Evolutionary conservation across 2,888 invertebrate genomes (phyloP).

Genomic region (Drosophila silvestris): DNA sequence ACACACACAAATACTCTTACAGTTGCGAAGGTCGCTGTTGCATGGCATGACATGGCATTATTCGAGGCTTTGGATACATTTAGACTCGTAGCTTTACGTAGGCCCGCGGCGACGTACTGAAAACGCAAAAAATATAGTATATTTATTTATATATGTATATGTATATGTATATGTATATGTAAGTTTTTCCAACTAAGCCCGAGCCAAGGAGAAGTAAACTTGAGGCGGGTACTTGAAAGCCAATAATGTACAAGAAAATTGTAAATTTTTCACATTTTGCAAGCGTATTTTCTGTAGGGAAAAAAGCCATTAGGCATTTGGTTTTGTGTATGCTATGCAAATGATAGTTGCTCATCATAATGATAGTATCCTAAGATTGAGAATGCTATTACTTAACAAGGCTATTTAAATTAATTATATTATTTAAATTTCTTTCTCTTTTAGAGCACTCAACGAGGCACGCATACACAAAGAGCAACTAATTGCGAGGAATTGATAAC

Average conservation of each 20-base stretch:
- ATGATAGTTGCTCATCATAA: slow-evolving; percentile 14
- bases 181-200: slow-evolving; percentile 40
- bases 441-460: slow-evolving; percentile 7
- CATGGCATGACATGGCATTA: slow-evolving; percentile 45
- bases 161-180: too few species aligned
- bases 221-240: slow-evolving; percentile 39
- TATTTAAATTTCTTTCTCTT: neutral
- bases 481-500: neutral
- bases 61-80: slow-evolving; percentile 48
- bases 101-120: slow-evolving; percentile 20
- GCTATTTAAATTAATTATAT: slow-evolving; percentile 16
- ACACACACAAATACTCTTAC: slow-evolving; percentile 34
- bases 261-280: slow-evolving; percentile 40
- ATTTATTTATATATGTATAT: neutral
- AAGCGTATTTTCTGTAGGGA: slow-evolving; percentile 31
- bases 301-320: slow-evolving; percentile 12
- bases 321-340: slow-evolving; percentile 30
- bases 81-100: slow-evolving; percentile 34
- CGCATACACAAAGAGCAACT: neutral
- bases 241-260: slow-evolving; percentile 47
- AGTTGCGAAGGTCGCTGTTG: slow-evolving; percentile 64
- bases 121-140: neutral
- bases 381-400: neutral
- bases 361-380: neutral
- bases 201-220: slow-evolving; percentile 2